Conservation (phyloP, 2,888 invertebrate species). For the Alviniconcha strummeri region DNA sequence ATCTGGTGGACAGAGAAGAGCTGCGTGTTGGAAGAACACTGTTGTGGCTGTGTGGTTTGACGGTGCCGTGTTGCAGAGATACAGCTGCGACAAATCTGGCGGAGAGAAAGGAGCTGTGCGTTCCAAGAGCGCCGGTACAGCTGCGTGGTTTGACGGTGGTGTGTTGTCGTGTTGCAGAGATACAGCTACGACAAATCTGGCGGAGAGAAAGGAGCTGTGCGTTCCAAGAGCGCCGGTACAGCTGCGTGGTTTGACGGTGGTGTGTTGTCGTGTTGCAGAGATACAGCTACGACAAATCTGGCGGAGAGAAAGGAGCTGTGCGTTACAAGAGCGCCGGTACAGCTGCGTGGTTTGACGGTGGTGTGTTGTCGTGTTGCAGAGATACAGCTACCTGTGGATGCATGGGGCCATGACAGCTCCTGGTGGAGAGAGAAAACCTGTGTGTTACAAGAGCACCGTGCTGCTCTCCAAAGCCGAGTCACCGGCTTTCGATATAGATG, state of each 20-base stretch:
- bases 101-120: no score
- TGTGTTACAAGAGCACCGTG: conserved; percentile 56
- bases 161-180: no score
- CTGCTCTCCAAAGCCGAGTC: conserved; percentile 54
- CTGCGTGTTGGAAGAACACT: no score
- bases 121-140: no score
- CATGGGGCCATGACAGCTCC: conserved; percentile 44
- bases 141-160: no score
- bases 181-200: no score
- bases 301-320: conserved; percentile 35
- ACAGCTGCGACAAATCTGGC: conserved; percentile 37
- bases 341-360: no score
- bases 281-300: conserved; percentile 41
- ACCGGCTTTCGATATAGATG: conserved; percentile 61
- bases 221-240: no score
- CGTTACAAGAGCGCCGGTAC: conserved; percentile 52
- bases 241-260: no score
- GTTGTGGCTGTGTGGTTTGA: conserved; percentile 57
- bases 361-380: conserved; percentile 37
- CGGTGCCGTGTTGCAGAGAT: conserved; percentile 49
- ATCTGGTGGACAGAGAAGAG: no score
- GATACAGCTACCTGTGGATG: conserved; percentile 58
- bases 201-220: no score
- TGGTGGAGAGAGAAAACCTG: conserved; percentile 30
- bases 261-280: conserved; percentile 40